Conservation (phyloP, 2,797 vertebrate species). For the Coranthus polyacanthus region DNA sequence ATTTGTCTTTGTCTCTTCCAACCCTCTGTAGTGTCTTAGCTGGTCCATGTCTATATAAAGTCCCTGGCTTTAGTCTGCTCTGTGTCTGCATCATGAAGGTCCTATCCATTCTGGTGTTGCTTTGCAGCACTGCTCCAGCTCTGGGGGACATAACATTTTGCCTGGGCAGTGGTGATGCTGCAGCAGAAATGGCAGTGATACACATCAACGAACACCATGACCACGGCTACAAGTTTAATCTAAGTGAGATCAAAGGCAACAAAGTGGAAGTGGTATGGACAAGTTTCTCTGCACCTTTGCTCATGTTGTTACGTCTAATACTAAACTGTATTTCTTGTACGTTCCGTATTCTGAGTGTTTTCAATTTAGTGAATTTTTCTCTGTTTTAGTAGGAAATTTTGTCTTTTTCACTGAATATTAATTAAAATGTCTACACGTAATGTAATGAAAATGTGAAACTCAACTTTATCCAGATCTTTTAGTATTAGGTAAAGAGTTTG, state of each 20-base stretch:
- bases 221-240: constrained; percentile 74
- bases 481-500: no score
- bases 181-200: constrained; percentile 23
- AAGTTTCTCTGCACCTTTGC: not conserved
- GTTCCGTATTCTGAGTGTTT: not conserved
- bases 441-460: no score
- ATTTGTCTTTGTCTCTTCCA: not conserved
- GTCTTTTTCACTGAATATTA: no score
- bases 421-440: no score
- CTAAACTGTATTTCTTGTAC: not conserved
- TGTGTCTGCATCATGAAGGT: constrained; percentile 54
- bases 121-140: not conserved
- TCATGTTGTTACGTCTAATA: not conserved
- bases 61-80: not conserved
- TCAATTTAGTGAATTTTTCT: not conserved
- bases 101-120: constrained; percentile 41
- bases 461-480: no score
- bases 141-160: constrained; percentile 35
- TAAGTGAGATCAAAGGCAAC: constrained; percentile 3
- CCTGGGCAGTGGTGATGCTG: not conserved
- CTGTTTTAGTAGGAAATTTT: not conserved
- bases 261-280: constrained; percentile 17
- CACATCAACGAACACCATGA: constrained; percentile 62
- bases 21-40: not conserved
- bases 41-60: constrained; percentile 24